Evolutionary conservation across 2,888 invertebrate genomes (phyloP), one percentile per base, ranked within the genome.

Genomic region (Bedellia somnulentella): DNA sequence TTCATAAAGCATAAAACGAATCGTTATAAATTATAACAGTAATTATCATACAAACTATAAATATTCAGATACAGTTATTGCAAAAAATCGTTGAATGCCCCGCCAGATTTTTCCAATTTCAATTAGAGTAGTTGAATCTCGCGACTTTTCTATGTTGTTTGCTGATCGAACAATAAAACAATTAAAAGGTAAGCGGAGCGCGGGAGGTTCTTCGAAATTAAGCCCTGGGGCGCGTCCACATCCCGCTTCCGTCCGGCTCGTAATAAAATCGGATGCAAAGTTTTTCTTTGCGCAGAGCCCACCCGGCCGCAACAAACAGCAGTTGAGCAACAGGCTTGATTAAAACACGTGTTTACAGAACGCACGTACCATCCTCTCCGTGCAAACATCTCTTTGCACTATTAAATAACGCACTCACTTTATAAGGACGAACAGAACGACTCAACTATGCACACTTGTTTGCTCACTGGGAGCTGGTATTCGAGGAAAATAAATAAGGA

Each of bases 221-320:
- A 68, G 57, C 70, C 73, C 67, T 51, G 46, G 43, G 57, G 73
- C 55, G 31, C 43, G 44, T 50, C 49, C 52, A 61, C 61, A 55
- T 66, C 70, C 68, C 61, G 67, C 67, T 71, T 73, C 15, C 30
- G 30, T 54, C 53, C 49, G 53, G 57, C 52, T 60, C 62, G 57
- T 70, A 71, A 75, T 75, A 64, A 68, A n/a, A 68, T 70, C 70
- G 57, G 63, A 73, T 73, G 71, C 73, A 71, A 73, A 75, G 73
- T 73, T 73, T 70, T 73, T 73, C 73, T 70, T 73, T 75, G 70
- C 67, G 45, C 48, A 64, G 59, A 53, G 52, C 45, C 25, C 49
- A 56, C 54, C 54, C 55, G 57, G 63, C 62, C 64, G 53, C 67
- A 57, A 59, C 57, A 47, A 59, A 52, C 70, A 73, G 71, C 68